Evolutionary conservation across 2,797 vertebrate genomes (phyloP).

Genomic region (Aeoliscus strigatus): DNA sequence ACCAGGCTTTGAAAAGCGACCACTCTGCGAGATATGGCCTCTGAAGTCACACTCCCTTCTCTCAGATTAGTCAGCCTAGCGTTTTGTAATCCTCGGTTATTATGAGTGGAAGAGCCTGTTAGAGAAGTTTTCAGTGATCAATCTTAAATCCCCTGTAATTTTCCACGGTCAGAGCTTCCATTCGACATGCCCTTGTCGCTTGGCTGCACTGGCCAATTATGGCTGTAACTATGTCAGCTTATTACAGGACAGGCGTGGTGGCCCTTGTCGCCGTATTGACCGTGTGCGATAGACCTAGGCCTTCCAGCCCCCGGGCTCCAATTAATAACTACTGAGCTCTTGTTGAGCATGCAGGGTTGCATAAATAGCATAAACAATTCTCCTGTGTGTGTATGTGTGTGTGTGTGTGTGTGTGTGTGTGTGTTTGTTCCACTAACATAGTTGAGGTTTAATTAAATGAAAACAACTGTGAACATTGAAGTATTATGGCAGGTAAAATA

Average conservation of each 20-base stretch:
- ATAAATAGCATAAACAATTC: constrained; percentile 28
- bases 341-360: constrained; percentile 45
- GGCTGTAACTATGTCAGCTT: constrained; percentile 66
- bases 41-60: constrained; percentile 56
- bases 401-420: constrained; percentile 49
- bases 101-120: constrained; percentile 44
- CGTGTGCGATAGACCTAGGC: constrained; percentile 36
- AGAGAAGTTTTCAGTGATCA: constrained; percentile 67
- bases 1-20: constrained; percentile 49
- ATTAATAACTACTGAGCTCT: constrained; percentile 59
- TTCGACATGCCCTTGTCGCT: constrained; percentile 72
- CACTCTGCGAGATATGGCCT: constrained; percentile 44
- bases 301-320: constrained; percentile 55
- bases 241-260: constrained; percentile 62
- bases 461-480: constrained; percentile 33
- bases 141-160: constrained; percentile 76
- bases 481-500: constrained; percentile 44
- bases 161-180: constrained; percentile 72
- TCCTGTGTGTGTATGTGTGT: constrained; percentile 48
- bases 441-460: constrained; percentile 51
- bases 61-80: constrained; percentile 54
- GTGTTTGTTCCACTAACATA: constrained; percentile 35
- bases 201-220: constrained; percentile 70
- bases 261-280: constrained; percentile 55
- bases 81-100: constrained; percentile 59